A percentile compares a stretch with the other conserved stretches of the same genome.
These are phyloP conservation scores for Limnothrissa miodon DNA, from an alignment of 2,113 vertebrate species.

Conservation along the genomic window DNA sequence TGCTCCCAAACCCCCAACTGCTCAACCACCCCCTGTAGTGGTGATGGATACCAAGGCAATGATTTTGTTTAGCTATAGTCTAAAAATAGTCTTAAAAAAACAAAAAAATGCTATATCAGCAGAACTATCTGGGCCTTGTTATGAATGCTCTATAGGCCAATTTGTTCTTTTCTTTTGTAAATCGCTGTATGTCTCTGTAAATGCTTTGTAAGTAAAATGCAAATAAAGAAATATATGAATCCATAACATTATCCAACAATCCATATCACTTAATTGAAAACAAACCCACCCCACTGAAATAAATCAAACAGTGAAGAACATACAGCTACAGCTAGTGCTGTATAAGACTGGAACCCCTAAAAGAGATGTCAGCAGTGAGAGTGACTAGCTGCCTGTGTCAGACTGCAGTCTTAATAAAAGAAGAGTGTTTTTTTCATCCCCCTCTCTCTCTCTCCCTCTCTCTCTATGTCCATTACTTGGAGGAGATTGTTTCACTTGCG, in stretches of 20 bases:
- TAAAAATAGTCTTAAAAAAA: not conserved
- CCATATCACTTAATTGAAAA: not conserved
- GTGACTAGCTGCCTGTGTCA: not conserved
- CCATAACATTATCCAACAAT: not conserved
- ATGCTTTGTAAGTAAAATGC: not conserved
- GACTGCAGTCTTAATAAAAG: not conserved
- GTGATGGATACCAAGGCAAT: not conserved
- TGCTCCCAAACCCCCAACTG: not conserved
- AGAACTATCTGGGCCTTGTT: not conserved
- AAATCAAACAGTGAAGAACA: not conserved
- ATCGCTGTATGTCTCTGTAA: too few relatives aligned
- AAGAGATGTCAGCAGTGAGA: not conserved
- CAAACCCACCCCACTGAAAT: not conserved
- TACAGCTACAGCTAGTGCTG: not conserved
- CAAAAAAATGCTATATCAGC: not conserved
- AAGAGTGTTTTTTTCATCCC: not conserved
- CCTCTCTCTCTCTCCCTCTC: not conserved
- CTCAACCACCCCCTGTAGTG: not conserved
- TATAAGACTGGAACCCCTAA: not conserved
- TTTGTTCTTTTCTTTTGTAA: not conserved
- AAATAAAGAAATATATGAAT: too few relatives aligned
- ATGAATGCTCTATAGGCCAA: not conserved
- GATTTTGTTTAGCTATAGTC: not conserved
- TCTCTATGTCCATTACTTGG: not conserved
- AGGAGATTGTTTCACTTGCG: slow-evolving; percentile 5